phyloP scores from a whole-genome alignment of 2,113 vertebrate genomes.

The Oryzias javanicus region DNA sequence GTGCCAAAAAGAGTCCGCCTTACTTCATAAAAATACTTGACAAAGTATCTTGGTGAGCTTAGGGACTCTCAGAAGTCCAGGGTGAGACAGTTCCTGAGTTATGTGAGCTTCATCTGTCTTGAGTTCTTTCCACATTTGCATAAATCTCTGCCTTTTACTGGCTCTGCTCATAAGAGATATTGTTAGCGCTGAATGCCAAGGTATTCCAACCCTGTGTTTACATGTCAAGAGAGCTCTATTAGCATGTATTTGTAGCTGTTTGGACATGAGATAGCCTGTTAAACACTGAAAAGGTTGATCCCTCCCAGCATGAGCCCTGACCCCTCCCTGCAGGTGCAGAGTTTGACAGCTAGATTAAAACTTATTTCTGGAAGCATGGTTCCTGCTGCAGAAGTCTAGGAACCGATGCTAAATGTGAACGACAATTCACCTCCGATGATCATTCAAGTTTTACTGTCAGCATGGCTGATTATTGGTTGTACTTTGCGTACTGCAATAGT shows the following conservation, averaged over 20 bases:
- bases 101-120: slow-evolving; percentile 6
- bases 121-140: slow-evolving; percentile 13
- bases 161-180: neutral
- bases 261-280: slow-evolving; percentile 53
- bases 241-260: slow-evolving; percentile 35
- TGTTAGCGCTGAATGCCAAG: slow-evolving; percentile 49
- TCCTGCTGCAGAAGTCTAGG: slow-evolving; percentile 41
- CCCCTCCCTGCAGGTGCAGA: slow-evolving; percentile 37
- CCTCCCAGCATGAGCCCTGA: neutral
- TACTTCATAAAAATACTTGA: too few species aligned
- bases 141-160: slow-evolving; percentile 4
- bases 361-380: slow-evolving; percentile 41
- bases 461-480: slow-evolving; percentile 50
- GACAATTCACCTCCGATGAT: slow-evolving; percentile 37
- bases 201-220: slow-evolving; percentile 45
- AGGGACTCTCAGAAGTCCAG: too few species aligned
- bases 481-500: slow-evolving; percentile 58
- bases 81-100: too few species aligned
- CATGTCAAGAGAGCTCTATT: slow-evolving; percentile 27
- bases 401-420: slow-evolving; percentile 48
- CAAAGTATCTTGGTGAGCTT: too few species aligned
- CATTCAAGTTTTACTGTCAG: slow-evolving; percentile 29
- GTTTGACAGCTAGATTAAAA: slow-evolving; percentile 43
- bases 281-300: slow-evolving; percentile 39
- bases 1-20: too few species aligned